phyloP scores from a whole-genome alignment of 2,888 invertebrate species.

The Parapristionchus giblindavisi region DNA sequence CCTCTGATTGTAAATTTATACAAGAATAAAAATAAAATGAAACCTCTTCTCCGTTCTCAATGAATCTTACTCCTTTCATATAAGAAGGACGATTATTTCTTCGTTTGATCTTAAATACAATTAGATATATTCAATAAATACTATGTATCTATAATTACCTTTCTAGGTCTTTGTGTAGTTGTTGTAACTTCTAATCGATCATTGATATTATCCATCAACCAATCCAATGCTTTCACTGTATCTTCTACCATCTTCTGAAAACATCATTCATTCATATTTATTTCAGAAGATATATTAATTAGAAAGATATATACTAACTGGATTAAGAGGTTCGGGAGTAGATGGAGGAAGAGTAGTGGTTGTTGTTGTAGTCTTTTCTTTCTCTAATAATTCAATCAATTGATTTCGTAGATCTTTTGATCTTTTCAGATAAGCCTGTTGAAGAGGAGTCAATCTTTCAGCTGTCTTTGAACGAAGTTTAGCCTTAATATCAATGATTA shows the following conservation, averaged over 20 bases:
- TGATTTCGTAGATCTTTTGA: conserved; percentile 15
- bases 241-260: conserved; percentile 28
- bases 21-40: background rate
- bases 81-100: conserved; percentile 12
- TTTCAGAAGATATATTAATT: background rate
- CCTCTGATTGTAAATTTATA: background rate
- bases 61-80: conserved; percentile 24
- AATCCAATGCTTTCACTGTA: conserved; percentile 27
- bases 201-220: conserved; percentile 36
- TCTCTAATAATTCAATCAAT: conserved; percentile 7
- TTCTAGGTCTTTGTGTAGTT: conserved; percentile 6
- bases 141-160: background rate
- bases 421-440: conserved; percentile 33
- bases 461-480: background rate
- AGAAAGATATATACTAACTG: conserved; percentile 12
- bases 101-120: background rate
- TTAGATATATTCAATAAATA: background rate
- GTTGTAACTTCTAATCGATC: conserved; percentile 2
- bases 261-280: background rate
- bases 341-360: background rate
- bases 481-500: background rate
- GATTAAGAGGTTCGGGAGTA: conserved; percentile 35
- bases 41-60: conserved; percentile 33
- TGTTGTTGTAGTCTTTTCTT: background rate
- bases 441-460: conserved; percentile 12